Conservation (phyloP, 2,797 vertebrate genomes). For the Varecia variegata region DNA sequence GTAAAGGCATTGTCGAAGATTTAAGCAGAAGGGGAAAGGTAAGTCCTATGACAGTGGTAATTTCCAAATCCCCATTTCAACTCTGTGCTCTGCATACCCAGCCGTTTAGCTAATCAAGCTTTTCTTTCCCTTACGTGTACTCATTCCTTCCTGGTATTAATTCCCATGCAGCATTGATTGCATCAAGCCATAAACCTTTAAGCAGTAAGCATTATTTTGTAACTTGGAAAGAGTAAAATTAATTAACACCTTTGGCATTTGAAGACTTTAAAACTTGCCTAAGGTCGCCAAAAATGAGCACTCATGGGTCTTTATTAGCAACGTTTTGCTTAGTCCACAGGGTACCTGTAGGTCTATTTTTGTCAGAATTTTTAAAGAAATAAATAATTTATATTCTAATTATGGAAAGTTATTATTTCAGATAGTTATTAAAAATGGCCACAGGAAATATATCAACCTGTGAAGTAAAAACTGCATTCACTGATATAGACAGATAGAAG, state of each 20-base stretch:
- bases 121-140: neutral
- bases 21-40: neutral
- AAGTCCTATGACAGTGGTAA: neutral
- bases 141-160: neutral
- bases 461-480: neutral
- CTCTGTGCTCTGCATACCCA: neutral
- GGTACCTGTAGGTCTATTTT: slow-evolving; percentile 22
- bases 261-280: slow-evolving; percentile 14
- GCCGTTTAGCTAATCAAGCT: neutral
- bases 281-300: slow-evolving; percentile 41
- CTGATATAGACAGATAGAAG: neutral
- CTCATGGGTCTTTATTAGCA: slow-evolving; percentile 47
- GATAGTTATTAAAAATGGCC: slow-evolving; percentile 37
- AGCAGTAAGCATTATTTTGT: slow-evolving; percentile 58
- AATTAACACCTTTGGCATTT: slow-evolving; percentile 65
- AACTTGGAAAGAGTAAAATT: slow-evolving; percentile 54
- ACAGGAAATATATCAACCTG: neutral
- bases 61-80: neutral
- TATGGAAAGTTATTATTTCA: slow-evolving; percentile 53
- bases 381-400: slow-evolving; percentile 67
- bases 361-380: slow-evolving; percentile 55
- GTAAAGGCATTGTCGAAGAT: neutral
- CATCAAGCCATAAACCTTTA: neutral
- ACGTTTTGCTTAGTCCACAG: slow-evolving; percentile 2
- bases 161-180: neutral